Evolutionary conservation across 2,797 vertebrate species (phyloP).

Genomic region (Gambelia wislizenii): DNA sequence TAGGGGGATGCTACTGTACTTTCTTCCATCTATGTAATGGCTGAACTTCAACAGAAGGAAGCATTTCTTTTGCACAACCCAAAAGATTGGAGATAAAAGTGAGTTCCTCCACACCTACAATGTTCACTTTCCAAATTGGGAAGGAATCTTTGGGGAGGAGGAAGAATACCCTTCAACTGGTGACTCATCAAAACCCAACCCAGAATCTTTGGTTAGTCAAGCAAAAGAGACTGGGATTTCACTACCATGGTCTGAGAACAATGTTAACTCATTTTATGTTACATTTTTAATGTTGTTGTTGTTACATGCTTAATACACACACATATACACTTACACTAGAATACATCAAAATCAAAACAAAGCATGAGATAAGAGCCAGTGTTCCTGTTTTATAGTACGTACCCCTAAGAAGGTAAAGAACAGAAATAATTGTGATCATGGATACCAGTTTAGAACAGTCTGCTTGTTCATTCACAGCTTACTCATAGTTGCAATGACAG

Average conservation of each 20-base stretch:
- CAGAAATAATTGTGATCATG: neutral
- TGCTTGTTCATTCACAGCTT: neutral
- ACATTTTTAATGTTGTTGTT: neutral
- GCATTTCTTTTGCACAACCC: too few relatives aligned
- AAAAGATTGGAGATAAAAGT: too few relatives aligned
- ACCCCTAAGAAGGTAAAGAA: neutral
- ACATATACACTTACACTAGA: neutral
- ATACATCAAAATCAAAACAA: neutral
- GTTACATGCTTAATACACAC: neutral
- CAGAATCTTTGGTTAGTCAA: neutral
- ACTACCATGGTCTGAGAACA: neutral
- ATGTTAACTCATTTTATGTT: neutral
- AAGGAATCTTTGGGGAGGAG: too few relatives aligned
- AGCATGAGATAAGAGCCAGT: neutral
- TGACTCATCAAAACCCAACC: neutral
- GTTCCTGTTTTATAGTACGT: neutral
- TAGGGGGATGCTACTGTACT: too few relatives aligned
- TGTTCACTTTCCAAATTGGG: too few relatives aligned
- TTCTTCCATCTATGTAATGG: neutral
- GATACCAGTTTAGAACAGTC: neutral
- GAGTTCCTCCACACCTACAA: neutral
- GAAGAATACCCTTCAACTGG: neutral
- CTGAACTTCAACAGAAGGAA: too few relatives aligned
- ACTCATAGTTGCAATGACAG: neutral
- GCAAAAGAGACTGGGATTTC: neutral